Evolutionary conservation across 2,888 invertebrate species (phyloP), one percentile per base, ranked within the genome.

Genomic region (Andrena bicolor): DNA sequence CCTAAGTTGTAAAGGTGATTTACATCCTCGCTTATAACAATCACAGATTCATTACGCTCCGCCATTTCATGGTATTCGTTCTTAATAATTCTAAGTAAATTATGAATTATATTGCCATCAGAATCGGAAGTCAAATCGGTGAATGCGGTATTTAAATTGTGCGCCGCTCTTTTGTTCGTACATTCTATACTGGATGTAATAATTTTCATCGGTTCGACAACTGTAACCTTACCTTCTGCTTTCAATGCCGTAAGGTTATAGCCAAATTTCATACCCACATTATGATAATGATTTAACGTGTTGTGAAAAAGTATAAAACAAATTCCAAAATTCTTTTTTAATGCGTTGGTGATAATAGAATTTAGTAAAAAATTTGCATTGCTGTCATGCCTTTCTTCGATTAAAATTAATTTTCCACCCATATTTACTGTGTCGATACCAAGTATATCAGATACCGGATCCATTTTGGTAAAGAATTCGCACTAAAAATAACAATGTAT

Each of bases 301-400:
- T 97, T 96, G 91, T 97, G 97, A 80, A 96, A 94, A 68, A 96
- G 95, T 66, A 97, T 94, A 65, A 97, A 94, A 87, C 97, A 94
- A 6, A 96, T 94, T 71, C 95, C 95, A 76, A 95, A 94, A 80
- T 96, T 95, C 81, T 95, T 95, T 87, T 96, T 95, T 68, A 96
- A 92, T 49, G 96, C 95, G 87, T 96, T 95, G 0, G 95, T 95
- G 66, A 97, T 93, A 16, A 97, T 94, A 88, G 96, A 96, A 91
- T 96, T 96, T 53, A 96, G 94, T 71, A 97, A 93, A 91, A 97
- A 97, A 90, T 96, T 96, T 75, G 96, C 96, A 92, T 97, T 97
- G 87, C 96, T 96, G 68, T 96, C 95, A 81, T 96, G 95, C 65
- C 96, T 95, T 94, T 97, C 97, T 91, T 96, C 96, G 41, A 97